Base-by-base conservation (phyloP, 2,888 invertebrate species). In the Stenoptilia bipunctidactyla region DNA sequence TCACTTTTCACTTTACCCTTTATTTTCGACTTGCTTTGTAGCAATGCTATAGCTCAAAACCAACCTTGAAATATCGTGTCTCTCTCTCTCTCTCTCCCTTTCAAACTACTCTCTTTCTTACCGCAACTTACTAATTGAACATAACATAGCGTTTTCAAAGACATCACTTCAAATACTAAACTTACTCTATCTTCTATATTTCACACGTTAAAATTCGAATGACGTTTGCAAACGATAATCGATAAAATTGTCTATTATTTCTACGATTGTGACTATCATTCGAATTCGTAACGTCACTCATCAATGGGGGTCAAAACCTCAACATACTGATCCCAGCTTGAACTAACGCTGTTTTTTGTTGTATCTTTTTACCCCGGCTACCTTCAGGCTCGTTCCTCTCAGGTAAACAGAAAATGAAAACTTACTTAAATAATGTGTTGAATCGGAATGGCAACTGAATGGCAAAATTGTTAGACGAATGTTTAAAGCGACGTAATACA, bases 301-400 rank as follows among this genome's bases (percentile, higher is more conserved):
- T 49, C 3, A 8, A 40, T 44, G 43, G 38, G 37, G 34, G 40
- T 37, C 12, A 40, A 43, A 39, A 42, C 40, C 39, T 39, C 44
- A 44, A 47, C 49, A 48, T 41, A 47, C 47, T 46, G 37, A 40
- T 47, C 52, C 50, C 48, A 39, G 39, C 41, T 44, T 41, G 38
- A 45, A 86, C 86, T 87, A 87, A 87, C 85, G 67, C 64, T 83
- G 56, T 80, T 67, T 85, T 76, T 72, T 77, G n/a, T 83, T 86
- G 80, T 83, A 83, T 79, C 73, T 80, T 66, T 56, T 82, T 86
- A 87, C 88, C 86, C 87, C 87, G 34, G 89, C 89, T 87, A 88
- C 86, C 88, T 86, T 87, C 90, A 90, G 90, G 90, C 90, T 90
- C 91, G 87, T 91, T 91, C 88, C 88, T 91, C 87, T 91, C 91